phyloP scores from a whole-genome alignment of 2,113 vertebrate species.

The Marmota monax region DNA sequence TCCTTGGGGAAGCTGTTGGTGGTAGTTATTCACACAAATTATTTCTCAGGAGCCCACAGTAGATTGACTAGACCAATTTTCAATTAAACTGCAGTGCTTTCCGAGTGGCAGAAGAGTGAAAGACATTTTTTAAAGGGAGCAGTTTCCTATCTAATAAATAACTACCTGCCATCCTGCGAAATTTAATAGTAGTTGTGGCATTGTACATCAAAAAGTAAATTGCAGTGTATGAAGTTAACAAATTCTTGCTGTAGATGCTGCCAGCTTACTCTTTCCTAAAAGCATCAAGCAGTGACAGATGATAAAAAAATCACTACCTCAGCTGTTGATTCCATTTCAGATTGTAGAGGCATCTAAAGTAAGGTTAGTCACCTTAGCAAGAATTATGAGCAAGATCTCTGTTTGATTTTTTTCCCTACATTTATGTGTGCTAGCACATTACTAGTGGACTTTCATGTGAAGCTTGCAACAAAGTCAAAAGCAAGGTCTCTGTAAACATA shows the following conservation, averaged over 20 bases:
- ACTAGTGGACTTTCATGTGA: background rate
- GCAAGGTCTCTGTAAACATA: background rate
- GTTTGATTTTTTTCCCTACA: background rate
- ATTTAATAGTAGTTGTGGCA: conserved; percentile 64
- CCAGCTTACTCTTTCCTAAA: conserved; percentile 27
- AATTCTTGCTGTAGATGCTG: conserved; percentile 34
- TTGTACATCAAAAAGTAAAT: conserved; percentile 70
- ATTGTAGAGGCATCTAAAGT: background rate
- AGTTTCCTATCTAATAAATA: conserved; percentile 72
- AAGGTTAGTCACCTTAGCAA: background rate
- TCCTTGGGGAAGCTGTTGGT: conserved; percentile 61
- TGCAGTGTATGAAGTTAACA: conserved; percentile 64
- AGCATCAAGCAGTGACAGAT: conserved; percentile 7
- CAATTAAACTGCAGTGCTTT: conserved; percentile 75
- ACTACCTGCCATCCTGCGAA: conserved; percentile 56
- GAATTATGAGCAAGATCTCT: background rate
- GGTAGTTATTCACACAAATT: conserved; percentile 76
- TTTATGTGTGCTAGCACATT: background rate
- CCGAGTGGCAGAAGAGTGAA: conserved; percentile 52
- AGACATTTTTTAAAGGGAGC: conserved; percentile 58
- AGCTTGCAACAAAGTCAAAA: background rate
- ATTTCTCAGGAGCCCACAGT: conserved; percentile 67
- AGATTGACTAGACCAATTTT: conserved; percentile 74
- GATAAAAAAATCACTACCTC: background rate
- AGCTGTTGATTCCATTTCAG: conserved; percentile 32